Base-by-base conservation (phyloP, 2,113 vertebrate genomes). In the Romanogobio albipinnatus region DNA sequence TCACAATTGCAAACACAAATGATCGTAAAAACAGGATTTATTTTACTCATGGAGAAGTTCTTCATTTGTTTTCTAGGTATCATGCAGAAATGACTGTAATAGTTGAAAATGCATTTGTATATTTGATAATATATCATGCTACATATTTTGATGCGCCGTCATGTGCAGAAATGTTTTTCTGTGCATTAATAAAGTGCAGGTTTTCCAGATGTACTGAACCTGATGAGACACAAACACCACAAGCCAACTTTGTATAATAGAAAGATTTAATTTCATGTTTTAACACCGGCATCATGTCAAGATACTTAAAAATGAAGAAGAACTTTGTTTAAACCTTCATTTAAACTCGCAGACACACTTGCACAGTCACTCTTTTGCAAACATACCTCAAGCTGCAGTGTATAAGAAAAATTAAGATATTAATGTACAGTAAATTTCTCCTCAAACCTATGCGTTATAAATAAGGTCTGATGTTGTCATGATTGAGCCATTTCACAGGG, bases 251-350 rank as follows among this genome's bases (percentile, higher is more conserved):
- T 87, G 91, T 92, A 84, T 91, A 93, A 94, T 93, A 95, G 94
- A 95, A 95, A 95, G 91, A 94, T 94, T 95, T 94, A 94, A 94
- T 95, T 92, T 91, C 86, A 92, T 91, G 89, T 86, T 93, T 93
- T 87, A 91, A 92, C 92, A 94, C 93, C 92, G 93, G 91, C 91
- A 92, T 93, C 89, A 90, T 92, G 92, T 93, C 92, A 94, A 93
- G 90, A 93, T 92, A 89, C 89, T 94, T 94, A 94, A 95, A 94
- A 95, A 94, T 91, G 92, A 90, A 93, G 90, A 91, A 90, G 88
- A 79, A 88, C 22, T 39, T 89, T 86, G 87, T 86, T 90, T 87
- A 90, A 75, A 79, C 87, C 45, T 84, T 82, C 68, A 84, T 59
- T 71, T 81, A 53, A 79, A 43, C 73, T 0, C 26, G 62, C 82